Base-by-base conservation (phyloP, 1,140 invertebrate genomes). In the Zaprionus kolodkinae region DNA sequence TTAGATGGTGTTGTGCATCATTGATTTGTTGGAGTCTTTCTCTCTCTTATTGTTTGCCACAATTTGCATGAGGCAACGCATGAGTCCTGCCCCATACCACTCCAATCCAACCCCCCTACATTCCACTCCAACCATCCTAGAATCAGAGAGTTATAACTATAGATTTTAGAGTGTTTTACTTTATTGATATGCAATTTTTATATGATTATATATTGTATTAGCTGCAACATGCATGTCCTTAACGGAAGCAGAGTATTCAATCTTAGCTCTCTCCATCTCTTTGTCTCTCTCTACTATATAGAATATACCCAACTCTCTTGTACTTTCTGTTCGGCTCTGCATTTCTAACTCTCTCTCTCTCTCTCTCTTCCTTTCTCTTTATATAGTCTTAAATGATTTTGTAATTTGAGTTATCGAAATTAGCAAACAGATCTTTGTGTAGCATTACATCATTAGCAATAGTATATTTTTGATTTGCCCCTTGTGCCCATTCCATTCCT, bases 1-100 rank as follows among this genome's bases (percentile, higher is more conserved):
- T 71, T 70, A 64, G 66, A 30, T 30, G 27, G 6, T 71, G 57
- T 66, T 66, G 11, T 64, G 25, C 35, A 54, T 45, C 17, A 57
- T 64, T 59, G 35, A 63, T 75, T 64, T 71, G n/a, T 68, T 11
- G 6, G 43, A 64, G 52, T 52, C 10, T 69, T 40, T 12, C 45
- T 70, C 10, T 69, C 52, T 12, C 45, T 70, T 70, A 57, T 64
- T 71, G 45, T 71, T 75, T 71, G 43, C 45, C 54, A 21, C 45
- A 52, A 43, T 25, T 64, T 76, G 73, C 73, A 76, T 76, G 68
- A 66, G 48, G 11, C 68, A 13, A 61, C 5, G 73, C 73, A 76
- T 76, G 73, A 50, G 72, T 54, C 33, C 30, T 25, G 48, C 10
- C 40, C 21, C 40, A 30, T 15, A n/a, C 13, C n/a, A 21, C 6